phyloP scores from a whole-genome alignment of 2,797 vertebrate species.

The Pyrocephalus nanus region DNA sequence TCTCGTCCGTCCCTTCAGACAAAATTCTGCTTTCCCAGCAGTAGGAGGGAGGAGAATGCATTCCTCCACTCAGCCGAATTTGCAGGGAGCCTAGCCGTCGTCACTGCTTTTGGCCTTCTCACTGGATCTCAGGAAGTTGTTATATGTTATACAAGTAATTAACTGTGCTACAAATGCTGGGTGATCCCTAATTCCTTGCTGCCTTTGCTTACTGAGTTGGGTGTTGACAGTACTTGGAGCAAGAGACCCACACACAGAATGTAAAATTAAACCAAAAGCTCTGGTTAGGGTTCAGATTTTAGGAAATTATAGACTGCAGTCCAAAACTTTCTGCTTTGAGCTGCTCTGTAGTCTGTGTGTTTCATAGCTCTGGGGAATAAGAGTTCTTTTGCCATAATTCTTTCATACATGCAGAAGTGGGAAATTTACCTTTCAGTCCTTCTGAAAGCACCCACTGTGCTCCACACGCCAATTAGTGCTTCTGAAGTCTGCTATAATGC shows the following conservation, averaged over 20 bases:
- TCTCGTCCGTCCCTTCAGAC: neutral
- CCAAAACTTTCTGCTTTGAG: conserved; percentile 18
- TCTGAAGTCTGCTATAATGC: neutral
- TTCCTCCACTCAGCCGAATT: neutral
- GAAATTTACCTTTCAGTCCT: neutral
- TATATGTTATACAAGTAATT: conserved; percentile 25
- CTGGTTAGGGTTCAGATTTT: conserved; percentile 32
- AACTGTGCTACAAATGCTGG: neutral
- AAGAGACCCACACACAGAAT: neutral
- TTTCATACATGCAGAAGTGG: neutral
- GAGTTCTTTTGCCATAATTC: neutral
- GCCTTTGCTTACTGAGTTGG: conserved; percentile 5
- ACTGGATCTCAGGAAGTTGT: neutral
- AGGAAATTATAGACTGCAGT: conserved; percentile 9
- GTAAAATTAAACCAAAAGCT: conserved; percentile 36
- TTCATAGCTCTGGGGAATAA: neutral
- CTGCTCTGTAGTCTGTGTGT: neutral
- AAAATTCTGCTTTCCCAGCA: neutral
- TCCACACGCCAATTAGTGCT: neutral
- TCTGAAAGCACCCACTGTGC: neutral
- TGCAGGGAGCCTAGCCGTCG: fast-evolving
- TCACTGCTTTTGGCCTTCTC: neutral
- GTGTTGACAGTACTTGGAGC: conserved; percentile 53
- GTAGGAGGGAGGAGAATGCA: neutral
- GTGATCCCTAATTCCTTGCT: neutral